Percentiles rank a stretch among this genome's conserved stretches.
Conservation (phyloP, 2,113 vertebrate species). For the Galemys pyrenaicus region DNA sequence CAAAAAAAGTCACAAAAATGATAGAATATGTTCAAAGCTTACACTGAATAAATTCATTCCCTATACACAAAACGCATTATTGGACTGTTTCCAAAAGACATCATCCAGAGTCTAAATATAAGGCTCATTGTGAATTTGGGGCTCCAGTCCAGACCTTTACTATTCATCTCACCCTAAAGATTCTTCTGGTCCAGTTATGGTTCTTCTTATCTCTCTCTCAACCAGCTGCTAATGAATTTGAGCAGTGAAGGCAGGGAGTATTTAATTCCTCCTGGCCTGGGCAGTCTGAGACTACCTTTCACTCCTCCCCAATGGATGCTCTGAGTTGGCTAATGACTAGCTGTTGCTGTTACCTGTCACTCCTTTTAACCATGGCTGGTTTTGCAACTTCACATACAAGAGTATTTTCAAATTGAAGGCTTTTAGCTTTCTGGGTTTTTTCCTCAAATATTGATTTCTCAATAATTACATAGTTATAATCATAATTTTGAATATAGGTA, state of each 20-base stretch:
- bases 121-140: background rate
- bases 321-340: background rate
- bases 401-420: background rate
- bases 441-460: too few species aligned
- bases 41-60: background rate
- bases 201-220: background rate
- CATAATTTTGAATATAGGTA: too few species aligned
- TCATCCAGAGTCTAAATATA: background rate
- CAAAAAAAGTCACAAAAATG: background rate
- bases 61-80: background rate
- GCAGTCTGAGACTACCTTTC: background rate
- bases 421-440: background rate
- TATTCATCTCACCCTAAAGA: background rate
- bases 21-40: background rate
- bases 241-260: background rate
- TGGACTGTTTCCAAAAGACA: background rate
- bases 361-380: background rate
- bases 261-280: background rate
- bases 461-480: too few species aligned
- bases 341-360: background rate
- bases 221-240: background rate
- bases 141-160: background rate
- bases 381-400: background rate
- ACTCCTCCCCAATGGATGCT: background rate
- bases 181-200: background rate